phyloP scores from a whole-genome alignment of 2,888 invertebrate genomes.

The Chloroclystis v-ata region DNA sequence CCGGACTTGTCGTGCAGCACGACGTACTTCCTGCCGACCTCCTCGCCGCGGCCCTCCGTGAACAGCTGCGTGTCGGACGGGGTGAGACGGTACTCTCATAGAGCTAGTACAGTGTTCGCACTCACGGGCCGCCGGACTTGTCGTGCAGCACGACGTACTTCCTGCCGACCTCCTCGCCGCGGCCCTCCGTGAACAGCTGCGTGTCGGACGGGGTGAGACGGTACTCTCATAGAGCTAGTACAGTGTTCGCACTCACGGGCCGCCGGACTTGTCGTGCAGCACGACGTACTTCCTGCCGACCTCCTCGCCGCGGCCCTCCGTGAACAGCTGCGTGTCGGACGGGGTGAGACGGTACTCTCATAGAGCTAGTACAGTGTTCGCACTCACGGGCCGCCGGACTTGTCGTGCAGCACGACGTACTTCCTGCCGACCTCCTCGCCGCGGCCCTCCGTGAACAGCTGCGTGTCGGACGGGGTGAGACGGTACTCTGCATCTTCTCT shows the following conservation, averaged over 20 bases:
- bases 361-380: constrained; percentile 2
- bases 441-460: constrained; percentile 53
- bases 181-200: constrained; percentile 54
- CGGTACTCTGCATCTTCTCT: constrained; percentile 60
- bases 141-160: constrained; percentile 61
- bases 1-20: constrained; percentile 51
- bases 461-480: constrained; percentile 52
- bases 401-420: constrained; percentile 56
- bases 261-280: constrained; percentile 52
- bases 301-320: constrained; percentile 51
- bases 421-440: constrained; percentile 57
- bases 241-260: constrained; percentile 58
- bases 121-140: constrained; percentile 62
- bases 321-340: constrained; percentile 56
- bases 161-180: constrained; percentile 51
- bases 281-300: constrained; percentile 61
- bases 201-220: no score
- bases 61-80: constrained; percentile 58
- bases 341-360: no score
- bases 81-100: no score
- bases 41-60: constrained; percentile 50
- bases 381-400: constrained; percentile 65
- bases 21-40: constrained; percentile 62
- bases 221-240: no score
- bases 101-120: constrained; percentile 27